Evolutionary conservation across 2,113 vertebrate genomes (phyloP).

Genomic region (Etia nguti): DNA sequence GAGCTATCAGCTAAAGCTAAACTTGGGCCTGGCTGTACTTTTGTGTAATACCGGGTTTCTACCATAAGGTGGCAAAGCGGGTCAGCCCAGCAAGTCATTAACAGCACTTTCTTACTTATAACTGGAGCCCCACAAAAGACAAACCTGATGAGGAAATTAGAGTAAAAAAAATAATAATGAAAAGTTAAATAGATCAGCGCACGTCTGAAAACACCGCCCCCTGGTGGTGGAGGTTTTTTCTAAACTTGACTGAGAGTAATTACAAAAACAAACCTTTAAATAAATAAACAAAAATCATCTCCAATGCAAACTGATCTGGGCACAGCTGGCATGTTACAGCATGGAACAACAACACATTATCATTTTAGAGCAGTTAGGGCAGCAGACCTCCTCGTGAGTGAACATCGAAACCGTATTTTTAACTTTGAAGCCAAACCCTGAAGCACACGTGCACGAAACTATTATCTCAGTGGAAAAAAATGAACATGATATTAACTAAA

Average conservation of each 20-base stretch:
- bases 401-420: background rate
- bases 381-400: background rate
- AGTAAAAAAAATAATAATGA: background rate
- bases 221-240: background rate
- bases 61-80: background rate
- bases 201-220: background rate
- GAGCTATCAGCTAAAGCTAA: background rate
- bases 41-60: background rate
- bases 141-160: background rate
- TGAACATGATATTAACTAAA: background rate
- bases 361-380: background rate
- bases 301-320: rapidly evolving
- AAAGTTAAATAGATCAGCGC: background rate
- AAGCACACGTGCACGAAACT: background rate
- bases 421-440: background rate
- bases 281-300: background rate
- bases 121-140: background rate
- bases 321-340: background rate
- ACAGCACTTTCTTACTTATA: background rate
- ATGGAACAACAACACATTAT: background rate
- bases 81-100: background rate
- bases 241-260: background rate
- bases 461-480: background rate
- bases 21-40: background rate
- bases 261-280: background rate